These are phyloP conservation scores for Synergus gifuensis DNA, from an alignment of 2,888 invertebrate genomes.

Conservation along the genomic window DNA sequence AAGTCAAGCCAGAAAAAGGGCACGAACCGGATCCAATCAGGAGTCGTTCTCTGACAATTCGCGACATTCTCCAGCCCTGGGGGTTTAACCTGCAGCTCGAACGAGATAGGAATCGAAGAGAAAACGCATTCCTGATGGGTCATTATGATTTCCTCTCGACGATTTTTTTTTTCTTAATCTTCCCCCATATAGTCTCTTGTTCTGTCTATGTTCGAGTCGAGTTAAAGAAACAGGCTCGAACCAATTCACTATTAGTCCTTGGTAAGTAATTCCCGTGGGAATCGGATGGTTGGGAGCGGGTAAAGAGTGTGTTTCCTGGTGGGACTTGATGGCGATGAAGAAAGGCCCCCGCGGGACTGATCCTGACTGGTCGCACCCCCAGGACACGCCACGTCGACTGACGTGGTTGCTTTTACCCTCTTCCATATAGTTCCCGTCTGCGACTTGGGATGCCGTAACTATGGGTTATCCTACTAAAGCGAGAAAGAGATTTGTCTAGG, in stretches of 20 bases:
- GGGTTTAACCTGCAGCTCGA: conserved; percentile 27
- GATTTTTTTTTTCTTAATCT: conserved; percentile 15
- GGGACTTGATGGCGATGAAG: conserved; percentile 65
- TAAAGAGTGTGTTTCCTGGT: conserved; percentile 59
- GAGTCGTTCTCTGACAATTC: conserved; percentile 36
- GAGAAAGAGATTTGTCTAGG: conserved; percentile 36
- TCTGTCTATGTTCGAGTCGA: conserved; percentile 18
- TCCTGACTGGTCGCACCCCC: conserved; percentile 65
- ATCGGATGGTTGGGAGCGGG: conserved; percentile 65
- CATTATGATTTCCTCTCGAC: conserved; percentile 32
- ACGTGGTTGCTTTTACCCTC: conserved; percentile 39
- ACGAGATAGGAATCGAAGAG: conserved; percentile 40
- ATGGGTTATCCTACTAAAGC: conserved; percentile 4
- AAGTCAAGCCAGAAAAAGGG: conserved; percentile 48
- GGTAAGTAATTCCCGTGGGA: conserved; percentile 76
- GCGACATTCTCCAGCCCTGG: conserved; percentile 25
- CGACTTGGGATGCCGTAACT: conserved; percentile 33
- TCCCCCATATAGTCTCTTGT: conserved; percentile 20
- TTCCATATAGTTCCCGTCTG: conserved; percentile 22
- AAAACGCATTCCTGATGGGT: conserved; percentile 46
- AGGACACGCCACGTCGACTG: conserved; percentile 43
- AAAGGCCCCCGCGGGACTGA: conserved; percentile 73
- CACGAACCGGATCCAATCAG: conserved; percentile 54
- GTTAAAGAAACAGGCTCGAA: conserved; percentile 46
- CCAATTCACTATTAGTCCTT: conserved; percentile 71